Percentiles rank a stretch among this genome's conserved stretches.
Evolutionary conservation across 2,113 vertebrate species (phyloP).

Genomic region (Scophthalmus maximus): DNA sequence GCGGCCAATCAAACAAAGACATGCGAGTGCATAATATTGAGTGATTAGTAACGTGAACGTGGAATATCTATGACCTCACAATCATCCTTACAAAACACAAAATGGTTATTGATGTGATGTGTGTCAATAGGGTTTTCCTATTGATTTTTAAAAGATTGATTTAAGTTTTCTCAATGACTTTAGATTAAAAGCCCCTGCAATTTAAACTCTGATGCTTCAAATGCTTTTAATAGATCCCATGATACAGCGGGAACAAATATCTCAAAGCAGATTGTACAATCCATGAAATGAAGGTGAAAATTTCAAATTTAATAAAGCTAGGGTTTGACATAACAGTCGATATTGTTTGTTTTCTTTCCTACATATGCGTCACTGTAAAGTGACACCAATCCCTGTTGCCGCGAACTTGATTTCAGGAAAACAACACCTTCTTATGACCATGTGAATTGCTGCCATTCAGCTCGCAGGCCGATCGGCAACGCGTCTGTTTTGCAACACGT

Average conservation of each 20-base stretch:
- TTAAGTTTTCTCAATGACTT: no score
- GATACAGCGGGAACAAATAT: neutral
- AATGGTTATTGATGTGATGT: no score
- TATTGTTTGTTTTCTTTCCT: neutral
- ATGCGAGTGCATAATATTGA: no score
- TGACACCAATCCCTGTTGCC: neutral
- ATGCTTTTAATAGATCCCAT: neutral
- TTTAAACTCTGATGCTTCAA: no score
- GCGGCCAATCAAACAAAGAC: neutral
- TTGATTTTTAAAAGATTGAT: no score
- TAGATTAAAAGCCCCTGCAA: no score
- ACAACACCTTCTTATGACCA: neutral
- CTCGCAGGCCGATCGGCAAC: neutral
- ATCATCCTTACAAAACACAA: no score
- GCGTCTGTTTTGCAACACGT: conserved; percentile 47
- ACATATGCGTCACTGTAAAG: neutral
- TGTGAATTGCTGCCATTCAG: conserved; percentile 25
- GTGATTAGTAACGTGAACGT: no score
- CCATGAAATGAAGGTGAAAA: neutral
- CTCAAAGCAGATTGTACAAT: neutral
- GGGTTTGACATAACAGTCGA: neutral
- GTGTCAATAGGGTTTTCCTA: no score
- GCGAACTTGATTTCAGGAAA: conserved; percentile 7
- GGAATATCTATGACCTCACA: no score
- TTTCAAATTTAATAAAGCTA: neutral